A percentile compares a stretch with the other conserved stretches of the same genome.
Conservation (phyloP, 2,797 vertebrate genomes). For the Callimico goeldii region DNA sequence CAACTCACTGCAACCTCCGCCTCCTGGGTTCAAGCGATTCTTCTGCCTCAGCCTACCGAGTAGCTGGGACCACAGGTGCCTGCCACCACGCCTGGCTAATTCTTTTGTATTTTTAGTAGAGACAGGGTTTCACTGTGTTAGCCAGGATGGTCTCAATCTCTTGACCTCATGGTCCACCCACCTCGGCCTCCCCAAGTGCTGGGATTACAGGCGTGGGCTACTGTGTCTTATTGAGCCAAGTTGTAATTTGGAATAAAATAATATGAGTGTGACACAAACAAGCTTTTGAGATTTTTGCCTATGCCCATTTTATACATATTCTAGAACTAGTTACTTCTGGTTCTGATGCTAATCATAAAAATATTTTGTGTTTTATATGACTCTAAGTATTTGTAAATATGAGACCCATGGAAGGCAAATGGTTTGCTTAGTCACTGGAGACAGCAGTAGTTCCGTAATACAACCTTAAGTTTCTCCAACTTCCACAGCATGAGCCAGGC, state of each 20-base stretch:
- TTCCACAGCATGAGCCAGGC: not conserved
- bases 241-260: slow-evolving; percentile 38
- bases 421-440: not conserved
- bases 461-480: not conserved
- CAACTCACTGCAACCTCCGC: no score
- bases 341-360: not conserved
- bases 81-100: no score
- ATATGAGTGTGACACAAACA: not conserved
- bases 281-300: not conserved
- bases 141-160: no score
- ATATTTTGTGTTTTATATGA: slow-evolving; percentile 26
- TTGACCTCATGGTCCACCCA: no score
- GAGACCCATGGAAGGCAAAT: not conserved
- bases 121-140: no score
- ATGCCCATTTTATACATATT: not conserved
- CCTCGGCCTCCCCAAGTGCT: no score
- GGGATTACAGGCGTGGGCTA: not conserved
- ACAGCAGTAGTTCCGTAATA: not conserved
- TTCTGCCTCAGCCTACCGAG: no score
- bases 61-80: no score
- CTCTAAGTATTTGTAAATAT: not conserved
- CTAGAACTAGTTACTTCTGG: slow-evolving; percentile 14
- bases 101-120: no score
- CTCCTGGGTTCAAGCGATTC: no score
- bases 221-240: not conserved